A percentile compares a stretch with the other conserved stretches of the same genome.
Evolutionary conservation across 2,797 vertebrate species (phyloP).

Genomic region (Coccyzus lansbergi): DNA sequence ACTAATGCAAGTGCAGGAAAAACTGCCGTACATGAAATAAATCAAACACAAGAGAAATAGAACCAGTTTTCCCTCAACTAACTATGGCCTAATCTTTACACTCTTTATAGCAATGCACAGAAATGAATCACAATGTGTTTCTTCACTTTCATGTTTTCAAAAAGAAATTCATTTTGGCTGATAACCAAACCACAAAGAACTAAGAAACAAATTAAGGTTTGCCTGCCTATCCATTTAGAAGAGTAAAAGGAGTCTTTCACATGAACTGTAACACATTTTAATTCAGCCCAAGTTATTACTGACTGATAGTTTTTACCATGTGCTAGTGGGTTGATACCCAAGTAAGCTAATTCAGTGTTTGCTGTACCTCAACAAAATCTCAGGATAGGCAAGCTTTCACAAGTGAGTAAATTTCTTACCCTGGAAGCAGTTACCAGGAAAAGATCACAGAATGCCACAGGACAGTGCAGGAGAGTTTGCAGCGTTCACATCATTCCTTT

Average conservation of each 20-base stretch:
- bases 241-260: background rate
- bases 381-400: rapidly evolving
- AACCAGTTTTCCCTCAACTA: background rate
- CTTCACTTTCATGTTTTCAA: background rate
- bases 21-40: background rate
- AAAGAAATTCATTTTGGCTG: background rate
- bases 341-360: background rate
- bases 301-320: background rate
- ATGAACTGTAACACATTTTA: background rate
- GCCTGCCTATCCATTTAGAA: background rate
- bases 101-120: background rate
- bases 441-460: rapidly evolving
- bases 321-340: background rate
- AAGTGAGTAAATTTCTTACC: background rate
- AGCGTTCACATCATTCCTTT: background rate
- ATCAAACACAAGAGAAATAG: background rate
- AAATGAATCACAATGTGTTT: background rate
- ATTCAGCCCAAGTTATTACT: background rate
- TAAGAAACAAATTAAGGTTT: background rate
- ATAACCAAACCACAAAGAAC: background rate
- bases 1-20: background rate
- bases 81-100: background rate
- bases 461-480: background rate
- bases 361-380: background rate
- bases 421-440: background rate